Conservation (phyloP, 2,797 vertebrate genomes). For the Heteromormyrus szaboi region DNA sequence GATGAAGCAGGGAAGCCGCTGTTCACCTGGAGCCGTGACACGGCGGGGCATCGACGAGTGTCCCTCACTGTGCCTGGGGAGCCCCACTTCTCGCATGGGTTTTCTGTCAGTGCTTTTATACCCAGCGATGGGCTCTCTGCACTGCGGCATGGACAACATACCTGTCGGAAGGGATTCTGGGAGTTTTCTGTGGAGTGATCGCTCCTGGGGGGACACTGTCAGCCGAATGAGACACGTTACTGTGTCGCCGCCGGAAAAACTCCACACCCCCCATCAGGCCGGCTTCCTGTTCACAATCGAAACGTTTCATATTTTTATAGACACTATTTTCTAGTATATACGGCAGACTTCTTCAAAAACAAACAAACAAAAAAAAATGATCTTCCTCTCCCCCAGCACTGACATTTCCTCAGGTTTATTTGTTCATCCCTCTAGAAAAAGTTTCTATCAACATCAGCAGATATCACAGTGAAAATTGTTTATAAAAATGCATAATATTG, state of each 20-base stretch:
- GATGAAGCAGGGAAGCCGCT: background rate
- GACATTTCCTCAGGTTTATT: background rate
- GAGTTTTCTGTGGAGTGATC: background rate
- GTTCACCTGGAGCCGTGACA: background rate
- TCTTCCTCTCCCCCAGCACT: background rate
- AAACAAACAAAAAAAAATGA: background rate
- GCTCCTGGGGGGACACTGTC: constrained; percentile 50
- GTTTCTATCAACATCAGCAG: background rate
- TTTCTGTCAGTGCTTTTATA: background rate
- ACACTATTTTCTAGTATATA: background rate
- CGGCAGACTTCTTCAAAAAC: background rate
- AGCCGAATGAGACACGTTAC: constrained; percentile 90
- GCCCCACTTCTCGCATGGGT: background rate
- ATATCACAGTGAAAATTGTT: background rate
- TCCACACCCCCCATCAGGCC: constrained; percentile 88
- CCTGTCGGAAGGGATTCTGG: background rate
- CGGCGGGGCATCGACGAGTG: background rate
- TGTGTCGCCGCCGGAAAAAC: constrained; percentile 93
- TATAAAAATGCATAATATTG: background rate
- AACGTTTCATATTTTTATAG: background rate
- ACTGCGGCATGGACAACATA: background rate
- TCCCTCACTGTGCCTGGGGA: background rate
- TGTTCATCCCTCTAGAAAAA: background rate
- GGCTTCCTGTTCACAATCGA: constrained; percentile 68
- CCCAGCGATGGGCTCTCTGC: background rate